A percentile compares a stretch with the other conserved stretches of the same genome.
Evolutionary conservation across 2,797 vertebrate species (phyloP).

Genomic region (Falco berigora): DNA sequence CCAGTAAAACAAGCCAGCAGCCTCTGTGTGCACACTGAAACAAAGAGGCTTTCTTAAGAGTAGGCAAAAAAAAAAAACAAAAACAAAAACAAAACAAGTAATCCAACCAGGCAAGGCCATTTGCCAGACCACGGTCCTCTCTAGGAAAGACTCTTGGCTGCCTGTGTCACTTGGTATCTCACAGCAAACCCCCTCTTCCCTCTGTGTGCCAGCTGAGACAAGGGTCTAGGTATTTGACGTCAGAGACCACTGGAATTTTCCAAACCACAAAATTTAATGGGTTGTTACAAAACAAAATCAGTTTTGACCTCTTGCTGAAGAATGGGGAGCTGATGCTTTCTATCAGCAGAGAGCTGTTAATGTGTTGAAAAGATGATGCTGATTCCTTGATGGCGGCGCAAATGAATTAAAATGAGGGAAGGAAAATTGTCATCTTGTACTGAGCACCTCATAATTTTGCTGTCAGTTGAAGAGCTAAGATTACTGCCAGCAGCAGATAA

Average conservation of each 20-base stretch:
- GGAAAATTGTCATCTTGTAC: conserved; percentile 33
- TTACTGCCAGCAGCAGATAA: conserved; percentile 45
- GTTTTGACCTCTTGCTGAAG: conserved; percentile 43
- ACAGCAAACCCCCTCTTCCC: background rate
- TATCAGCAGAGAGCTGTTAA: conserved; percentile 29
- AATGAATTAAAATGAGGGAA: conserved; percentile 63
- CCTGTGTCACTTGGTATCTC: background rate
- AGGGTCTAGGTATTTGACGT: background rate
- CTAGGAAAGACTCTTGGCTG: background rate
- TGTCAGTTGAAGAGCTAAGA: conserved; percentile 58
- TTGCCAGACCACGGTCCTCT: background rate
- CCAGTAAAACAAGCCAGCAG: background rate
- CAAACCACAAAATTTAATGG: conserved; percentile 34
- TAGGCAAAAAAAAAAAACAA: background rate
- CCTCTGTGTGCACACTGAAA: background rate
- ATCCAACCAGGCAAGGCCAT: background rate
- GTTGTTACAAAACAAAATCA: conserved; percentile 35
- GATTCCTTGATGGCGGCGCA: conserved; percentile 7
- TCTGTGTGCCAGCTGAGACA: background rate
- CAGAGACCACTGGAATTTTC: conserved; percentile 17
- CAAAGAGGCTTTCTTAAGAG: background rate
- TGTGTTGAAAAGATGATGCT: background rate
- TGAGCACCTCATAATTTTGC: conserved; percentile 64
- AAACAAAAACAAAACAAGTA: background rate
- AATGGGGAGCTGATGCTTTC: conserved; percentile 16